Conservation (phyloP, 2,113 vertebrate genomes). For the Stigmatopora argus region DNA sequence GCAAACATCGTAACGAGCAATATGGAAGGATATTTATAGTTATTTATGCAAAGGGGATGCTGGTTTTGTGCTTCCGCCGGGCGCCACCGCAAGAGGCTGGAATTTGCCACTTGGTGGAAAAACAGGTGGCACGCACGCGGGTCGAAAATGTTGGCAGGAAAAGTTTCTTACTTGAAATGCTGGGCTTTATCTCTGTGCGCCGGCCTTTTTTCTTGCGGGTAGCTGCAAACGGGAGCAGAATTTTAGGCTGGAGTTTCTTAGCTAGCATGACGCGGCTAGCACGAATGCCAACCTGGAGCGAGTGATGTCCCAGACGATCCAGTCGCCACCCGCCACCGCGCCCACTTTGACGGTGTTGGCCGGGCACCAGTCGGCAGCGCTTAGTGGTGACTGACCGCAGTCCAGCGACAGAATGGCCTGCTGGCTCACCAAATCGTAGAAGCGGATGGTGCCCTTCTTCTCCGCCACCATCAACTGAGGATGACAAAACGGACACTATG, state of each 20-base stretch:
- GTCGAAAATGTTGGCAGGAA: neutral
- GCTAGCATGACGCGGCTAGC: no score
- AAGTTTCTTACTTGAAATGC: conserved; percentile 78
- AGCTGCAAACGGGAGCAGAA: conserved; percentile 66
- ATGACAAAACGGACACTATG: neutral
- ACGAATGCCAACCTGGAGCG: conserved; percentile 79
- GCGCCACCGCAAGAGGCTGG: neutral
- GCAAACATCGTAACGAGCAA: conserved; percentile 1
- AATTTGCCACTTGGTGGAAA: neutral
- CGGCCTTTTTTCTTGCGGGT: conserved; percentile 88
- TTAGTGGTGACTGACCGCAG: conserved; percentile 81
- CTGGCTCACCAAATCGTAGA: conserved; percentile 87
- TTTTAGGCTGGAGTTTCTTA: no score
- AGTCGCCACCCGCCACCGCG: conserved; percentile 89
- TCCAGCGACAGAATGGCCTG: conserved; percentile 93
- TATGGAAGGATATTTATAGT: neutral
- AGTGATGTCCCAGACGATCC: conserved; percentile 95
- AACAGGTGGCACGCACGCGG: neutral
- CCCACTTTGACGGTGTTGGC: conserved; percentile 91
- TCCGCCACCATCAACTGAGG: conserved; percentile 92
- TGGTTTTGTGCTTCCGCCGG: neutral
- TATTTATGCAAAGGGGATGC: neutral
- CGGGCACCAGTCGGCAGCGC: conserved; percentile 95
- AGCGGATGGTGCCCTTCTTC: conserved; percentile 87
- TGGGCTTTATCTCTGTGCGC: conserved; percentile 84